Conservation (phyloP, 2,113 vertebrate species). For the Centropristis striata region DNA sequence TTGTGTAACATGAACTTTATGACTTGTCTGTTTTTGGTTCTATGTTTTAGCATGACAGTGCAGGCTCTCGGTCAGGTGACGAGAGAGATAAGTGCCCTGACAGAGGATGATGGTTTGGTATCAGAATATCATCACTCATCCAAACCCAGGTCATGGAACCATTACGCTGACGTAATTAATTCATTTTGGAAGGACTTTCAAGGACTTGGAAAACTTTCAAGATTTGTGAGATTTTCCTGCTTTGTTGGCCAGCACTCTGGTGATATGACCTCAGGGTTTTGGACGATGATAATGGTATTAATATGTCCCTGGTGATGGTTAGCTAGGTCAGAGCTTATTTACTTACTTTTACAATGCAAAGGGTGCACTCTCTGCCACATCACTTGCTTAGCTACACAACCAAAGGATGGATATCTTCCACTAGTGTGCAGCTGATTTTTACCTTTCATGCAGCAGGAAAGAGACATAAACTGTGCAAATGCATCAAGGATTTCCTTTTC, state of each 20-base stretch:
- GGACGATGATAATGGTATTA: neutral
- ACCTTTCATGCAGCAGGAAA: too few relatives aligned
- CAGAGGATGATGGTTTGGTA: constrained; percentile 2
- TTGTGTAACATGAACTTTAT: neutral
- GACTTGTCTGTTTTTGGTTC: neutral
- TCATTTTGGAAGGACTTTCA: constrained; percentile 26
- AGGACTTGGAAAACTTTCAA: constrained; percentile 11
- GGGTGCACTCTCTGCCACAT: too few relatives aligned
- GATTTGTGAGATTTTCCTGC: neutral
- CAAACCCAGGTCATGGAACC: constrained; percentile 43
- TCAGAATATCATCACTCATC: constrained; percentile 21
- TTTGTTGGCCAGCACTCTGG: neutral
- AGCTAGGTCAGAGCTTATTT: too few relatives aligned
- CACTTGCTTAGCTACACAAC: too few relatives aligned
- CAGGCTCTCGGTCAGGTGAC: neutral
- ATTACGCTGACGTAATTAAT: constrained; percentile 4
- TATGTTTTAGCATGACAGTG: neutral
- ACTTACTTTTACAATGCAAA: too few relatives aligned
- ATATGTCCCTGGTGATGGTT: neutral
- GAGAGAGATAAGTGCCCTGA: constrained; percentile 13
- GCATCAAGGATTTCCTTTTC: too few relatives aligned
- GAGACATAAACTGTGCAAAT: too few relatives aligned
- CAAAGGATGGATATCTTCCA: too few relatives aligned
- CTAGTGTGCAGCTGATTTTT: too few relatives aligned
- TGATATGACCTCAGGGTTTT: neutral